phyloP scores from a whole-genome alignment of 2,113 vertebrate species.

The Archocentrus centrarchus region DNA sequence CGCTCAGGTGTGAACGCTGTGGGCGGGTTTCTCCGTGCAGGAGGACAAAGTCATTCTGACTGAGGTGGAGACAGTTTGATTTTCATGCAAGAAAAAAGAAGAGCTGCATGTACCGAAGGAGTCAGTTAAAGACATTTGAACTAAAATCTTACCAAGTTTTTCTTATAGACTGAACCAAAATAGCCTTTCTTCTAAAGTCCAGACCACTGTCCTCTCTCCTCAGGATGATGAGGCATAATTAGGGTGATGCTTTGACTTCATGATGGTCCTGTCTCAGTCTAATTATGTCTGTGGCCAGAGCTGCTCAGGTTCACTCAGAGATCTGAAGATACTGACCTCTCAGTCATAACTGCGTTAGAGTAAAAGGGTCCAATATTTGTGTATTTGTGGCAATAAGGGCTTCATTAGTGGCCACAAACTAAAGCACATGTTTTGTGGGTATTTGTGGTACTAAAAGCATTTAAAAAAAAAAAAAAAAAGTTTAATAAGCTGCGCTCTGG shows the following conservation, averaged over 20 bases:
- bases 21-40: neutral
- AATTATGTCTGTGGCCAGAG: constrained; percentile 42
- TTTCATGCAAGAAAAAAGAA: neutral
- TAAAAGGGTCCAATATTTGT: neutral
- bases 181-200: neutral
- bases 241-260: neutral
- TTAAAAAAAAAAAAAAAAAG: neutral
- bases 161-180: neutral
- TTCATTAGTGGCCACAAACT: neutral
- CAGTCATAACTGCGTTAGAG: too few relatives aligned
- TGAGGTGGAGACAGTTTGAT: accelerated
- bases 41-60: accelerated
- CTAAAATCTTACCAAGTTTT: neutral
- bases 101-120: neutral
- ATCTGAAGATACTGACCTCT: neutral
- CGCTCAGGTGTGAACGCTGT: neutral
- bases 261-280: neutral
- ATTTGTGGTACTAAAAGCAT: neutral
- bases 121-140: neutral
- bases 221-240: constrained; percentile 13
- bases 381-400: accelerated
- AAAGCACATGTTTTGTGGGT: neutral
- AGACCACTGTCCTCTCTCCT: constrained; percentile 6
- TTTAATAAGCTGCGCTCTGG: neutral
- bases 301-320: neutral